phyloP scores from a whole-genome alignment of 2,888 invertebrate species.

The Pseudococcus jackbeardsleyi region DNA sequence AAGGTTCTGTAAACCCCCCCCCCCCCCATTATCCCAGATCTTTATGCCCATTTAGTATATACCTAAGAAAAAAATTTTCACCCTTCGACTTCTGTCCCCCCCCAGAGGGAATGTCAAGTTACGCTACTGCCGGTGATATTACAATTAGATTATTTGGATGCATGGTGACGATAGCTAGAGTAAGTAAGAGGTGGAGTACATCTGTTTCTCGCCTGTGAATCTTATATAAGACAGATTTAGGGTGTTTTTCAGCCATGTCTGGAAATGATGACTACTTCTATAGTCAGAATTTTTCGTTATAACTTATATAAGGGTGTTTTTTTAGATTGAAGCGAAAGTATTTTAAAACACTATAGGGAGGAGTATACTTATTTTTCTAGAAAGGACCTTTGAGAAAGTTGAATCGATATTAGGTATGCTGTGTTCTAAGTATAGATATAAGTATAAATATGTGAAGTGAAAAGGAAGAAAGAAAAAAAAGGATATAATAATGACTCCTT shows the following conservation, averaged over 20 bases:
- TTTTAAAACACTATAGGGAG: neutral
- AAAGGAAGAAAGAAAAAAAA: neutral
- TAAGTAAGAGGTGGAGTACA: neutral
- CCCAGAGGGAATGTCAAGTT: too few species aligned
- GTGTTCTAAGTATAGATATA: too few species aligned
- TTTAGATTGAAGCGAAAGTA: conserved; percentile 24
- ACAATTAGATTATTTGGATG: too few species aligned
- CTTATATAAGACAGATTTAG: neutral
- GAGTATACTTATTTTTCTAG: conserved; percentile 14
- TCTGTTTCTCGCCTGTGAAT: neutral
- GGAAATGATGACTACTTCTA: conserved; percentile 24
- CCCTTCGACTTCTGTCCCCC: too few species aligned
- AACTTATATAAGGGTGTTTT: conserved; percentile 23
- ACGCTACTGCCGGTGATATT: too few species aligned
- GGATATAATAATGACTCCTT: too few species aligned
- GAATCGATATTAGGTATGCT: conserved; percentile 9
- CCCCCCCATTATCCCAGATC: too few species aligned
- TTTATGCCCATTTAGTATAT: too few species aligned
- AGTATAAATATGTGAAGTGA: neutral
- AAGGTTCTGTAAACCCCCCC: too few species aligned
- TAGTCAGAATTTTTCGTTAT: conserved; percentile 44
- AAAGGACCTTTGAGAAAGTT: conserved; percentile 16
- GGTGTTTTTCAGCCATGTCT: conserved; percentile 52
- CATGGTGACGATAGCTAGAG: too few species aligned
- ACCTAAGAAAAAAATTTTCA: too few species aligned